These are phyloP conservation scores for Tretioscincus oriximinensis DNA, from an alignment of 2,113 vertebrate species.

Conservation along the genomic window DNA sequence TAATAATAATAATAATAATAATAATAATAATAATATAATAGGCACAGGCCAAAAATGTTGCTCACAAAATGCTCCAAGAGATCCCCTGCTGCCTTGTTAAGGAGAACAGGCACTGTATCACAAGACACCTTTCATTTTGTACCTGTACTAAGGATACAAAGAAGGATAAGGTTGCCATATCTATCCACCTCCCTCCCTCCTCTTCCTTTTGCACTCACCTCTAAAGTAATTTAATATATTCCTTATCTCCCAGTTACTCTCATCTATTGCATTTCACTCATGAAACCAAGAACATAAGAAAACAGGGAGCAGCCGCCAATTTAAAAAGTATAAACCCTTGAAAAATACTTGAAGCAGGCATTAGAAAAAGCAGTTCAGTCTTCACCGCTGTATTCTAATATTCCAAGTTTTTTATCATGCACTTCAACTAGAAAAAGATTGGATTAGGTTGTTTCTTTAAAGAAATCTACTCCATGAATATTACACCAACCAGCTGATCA, in stretches of 20 bases:
- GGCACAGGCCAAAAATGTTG: no score
- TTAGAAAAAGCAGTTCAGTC: slow-evolving; percentile 20
- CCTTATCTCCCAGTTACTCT: no score
- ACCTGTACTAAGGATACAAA: background rate
- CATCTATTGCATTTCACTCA: background rate
- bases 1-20: no score
- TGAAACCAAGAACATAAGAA: slow-evolving; percentile 73
- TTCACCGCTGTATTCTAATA: slow-evolving; percentile 25
- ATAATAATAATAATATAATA: no score
- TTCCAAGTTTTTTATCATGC: background rate
- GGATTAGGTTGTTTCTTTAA: slow-evolving; percentile 16
- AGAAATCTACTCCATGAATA: slow-evolving; percentile 6
- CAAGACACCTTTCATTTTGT: background rate
- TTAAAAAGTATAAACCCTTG: slow-evolving; percentile 57
- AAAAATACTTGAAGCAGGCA: slow-evolving; percentile 41
- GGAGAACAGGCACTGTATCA: background rate
- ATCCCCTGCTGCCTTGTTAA: no score
- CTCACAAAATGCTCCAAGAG: no score
- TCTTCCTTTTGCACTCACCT: background rate
- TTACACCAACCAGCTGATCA: background rate
- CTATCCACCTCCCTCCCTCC: background rate
- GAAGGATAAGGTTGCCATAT: no score
- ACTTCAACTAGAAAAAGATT: slow-evolving; percentile 12
- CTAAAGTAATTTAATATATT: background rate
- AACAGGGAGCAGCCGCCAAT: slow-evolving; percentile 69